Base-by-base conservation (phyloP, 1,140 invertebrate genomes). In the Diuraphis noxia region DNA sequence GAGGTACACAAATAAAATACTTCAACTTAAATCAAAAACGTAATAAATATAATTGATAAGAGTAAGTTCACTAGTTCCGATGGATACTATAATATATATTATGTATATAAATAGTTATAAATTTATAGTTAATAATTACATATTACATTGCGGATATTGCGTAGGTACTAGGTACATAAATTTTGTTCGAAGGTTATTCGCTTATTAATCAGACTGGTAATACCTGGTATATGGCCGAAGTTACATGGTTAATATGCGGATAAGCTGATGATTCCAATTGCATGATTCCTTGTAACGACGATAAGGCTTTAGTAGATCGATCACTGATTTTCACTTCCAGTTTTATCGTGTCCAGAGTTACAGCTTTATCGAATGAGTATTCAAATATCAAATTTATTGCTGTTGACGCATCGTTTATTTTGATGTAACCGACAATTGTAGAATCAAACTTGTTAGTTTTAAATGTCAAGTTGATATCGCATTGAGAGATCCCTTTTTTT, bases 261-360 rank as follows among this genome's bases (percentile, higher is more conserved):
- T 97, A 97, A 0, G 96, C 96, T 0, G 96, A 96, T 21, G 96
- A 96, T 38, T 95, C 95, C 77, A 97, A 93, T 56, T 95, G 95
- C 81, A 97, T 93, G 92, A 96, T 95, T 0, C 95, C 96, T 77
- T 95, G 87, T 46, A 93, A 92, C 9, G 95, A 95, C 30, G 96
- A 95, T 90, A 96, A 94, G 0, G 95, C 95, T 93, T 95, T 95
- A 0, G 94, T 95, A 0, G 95, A 95, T 77, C 95, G 95, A 93
- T 97, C 95, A 6, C 95, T 95, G n/a, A 96, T 93, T 13, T 95
- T 94, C 2, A 96, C 94, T 91, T 96, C 95, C 17, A 97, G 93
- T 92, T 95, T 95, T 1, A 97, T 95, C 1, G 94, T 95, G 93
- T 97, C 96, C 92, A 95, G 95, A 7, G 95, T 95, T 30, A 95